Evolutionary conservation across 2,888 invertebrate species (phyloP).

Genomic region (Melanargia galathea): DNA sequence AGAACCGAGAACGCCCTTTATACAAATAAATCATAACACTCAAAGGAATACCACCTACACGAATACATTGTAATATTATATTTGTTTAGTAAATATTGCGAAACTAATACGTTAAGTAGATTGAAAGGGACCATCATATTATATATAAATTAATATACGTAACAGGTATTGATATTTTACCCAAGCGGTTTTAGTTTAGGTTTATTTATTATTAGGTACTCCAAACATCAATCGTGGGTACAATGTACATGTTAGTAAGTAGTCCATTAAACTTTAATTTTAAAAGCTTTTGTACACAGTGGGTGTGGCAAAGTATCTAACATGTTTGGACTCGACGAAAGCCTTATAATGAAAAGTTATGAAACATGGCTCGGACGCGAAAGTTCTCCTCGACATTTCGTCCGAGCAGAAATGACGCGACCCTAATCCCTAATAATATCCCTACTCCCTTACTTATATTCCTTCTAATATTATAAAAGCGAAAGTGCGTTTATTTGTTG

Average conservation of each 20-base stretch:
- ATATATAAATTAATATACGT: not conserved
- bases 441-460: no score
- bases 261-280: not conserved
- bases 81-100: slow-evolving; percentile 4
- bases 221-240: not conserved
- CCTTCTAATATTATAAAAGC: no score
- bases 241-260: not conserved
- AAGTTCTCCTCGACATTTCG: no score
- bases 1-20: slow-evolving; percentile 27
- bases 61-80: slow-evolving; percentile 6
- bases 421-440: no score
- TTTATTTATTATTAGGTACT: not conserved
- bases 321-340: slow-evolving; percentile 3
- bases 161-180: not conserved
- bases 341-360: not conserved
- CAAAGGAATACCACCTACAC: slow-evolving; percentile 20
- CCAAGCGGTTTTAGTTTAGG: not conserved
- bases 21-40: slow-evolving; percentile 27
- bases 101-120: slow-evolving; percentile 13
- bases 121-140: slow-evolving; percentile 8
- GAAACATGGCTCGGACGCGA: no score
- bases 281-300: not conserved
- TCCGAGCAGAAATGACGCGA: no score
- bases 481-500: not conserved
- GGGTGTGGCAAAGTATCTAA: not conserved